Percentiles rank a stretch among this genome's conserved stretches.
These are phyloP conservation scores for Nephrocerus scutellatus DNA, from an alignment of 2,888 invertebrate genomes.

Conservation along the genomic window DNA sequence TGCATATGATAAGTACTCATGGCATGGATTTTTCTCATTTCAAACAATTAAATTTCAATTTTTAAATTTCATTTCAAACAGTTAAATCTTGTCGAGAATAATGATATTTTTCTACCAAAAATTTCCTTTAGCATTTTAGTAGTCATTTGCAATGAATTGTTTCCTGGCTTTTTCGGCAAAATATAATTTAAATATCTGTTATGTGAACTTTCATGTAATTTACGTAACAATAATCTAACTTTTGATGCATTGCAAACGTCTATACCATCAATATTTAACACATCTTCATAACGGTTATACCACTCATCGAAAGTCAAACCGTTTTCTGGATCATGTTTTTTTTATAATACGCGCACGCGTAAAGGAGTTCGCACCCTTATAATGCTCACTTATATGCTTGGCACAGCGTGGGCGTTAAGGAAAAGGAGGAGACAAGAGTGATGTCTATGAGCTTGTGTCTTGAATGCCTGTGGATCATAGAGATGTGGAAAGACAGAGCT, in stretches of 20 bases:
- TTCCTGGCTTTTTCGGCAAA: slow-evolving; percentile 6
- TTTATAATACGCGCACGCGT: too few relatives aligned
- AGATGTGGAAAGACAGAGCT: too few relatives aligned
- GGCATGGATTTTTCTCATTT: not conserved
- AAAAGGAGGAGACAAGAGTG: too few relatives aligned
- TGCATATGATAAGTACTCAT: slow-evolving; percentile 6
- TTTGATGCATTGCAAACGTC: not conserved
- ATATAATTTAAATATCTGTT: slow-evolving; percentile 6
- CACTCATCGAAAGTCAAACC: slow-evolving; percentile 2
- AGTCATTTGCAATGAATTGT: slow-evolving; percentile 2
- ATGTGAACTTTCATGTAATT: slow-evolving; percentile 1
- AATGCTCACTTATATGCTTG: too few relatives aligned
- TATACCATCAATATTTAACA: not conserved
- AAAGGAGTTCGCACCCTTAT: too few relatives aligned
- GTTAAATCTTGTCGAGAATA: slow-evolving; percentile 6
- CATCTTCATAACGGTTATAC: slow-evolving; percentile 4
- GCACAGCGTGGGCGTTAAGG: too few relatives aligned
- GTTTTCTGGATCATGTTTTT: slow-evolving; percentile 4
- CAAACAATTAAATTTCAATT: too few relatives aligned
- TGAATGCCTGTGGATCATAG: too few relatives aligned
- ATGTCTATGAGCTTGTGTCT: too few relatives aligned
- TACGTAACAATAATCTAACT: too few relatives aligned
- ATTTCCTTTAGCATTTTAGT: not conserved
- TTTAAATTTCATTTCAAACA: too few relatives aligned
- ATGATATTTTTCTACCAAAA: slow-evolving; percentile 3